Evolutionary conservation across 2,888 invertebrate genomes (phyloP).

Genomic region (Phortica magna): DNA sequence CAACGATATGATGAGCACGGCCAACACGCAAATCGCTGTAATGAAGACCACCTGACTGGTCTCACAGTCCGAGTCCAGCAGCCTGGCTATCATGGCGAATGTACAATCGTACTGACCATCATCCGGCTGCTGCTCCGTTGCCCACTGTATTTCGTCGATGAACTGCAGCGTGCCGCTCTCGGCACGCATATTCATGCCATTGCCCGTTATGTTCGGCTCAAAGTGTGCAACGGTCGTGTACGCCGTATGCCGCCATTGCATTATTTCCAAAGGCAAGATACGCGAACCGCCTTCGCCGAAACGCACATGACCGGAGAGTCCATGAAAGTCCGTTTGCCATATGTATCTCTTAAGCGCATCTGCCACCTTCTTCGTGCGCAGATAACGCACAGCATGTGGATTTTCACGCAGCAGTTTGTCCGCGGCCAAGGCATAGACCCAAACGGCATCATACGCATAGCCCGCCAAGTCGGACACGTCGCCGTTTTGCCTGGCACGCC

Average conservation of each 20-base stretch:
- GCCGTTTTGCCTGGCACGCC: constrained; percentile 76
- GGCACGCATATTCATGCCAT: constrained; percentile 75
- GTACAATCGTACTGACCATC: constrained; percentile 86
- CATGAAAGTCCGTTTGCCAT: constrained; percentile 84
- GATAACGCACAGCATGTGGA: constrained; percentile 53
- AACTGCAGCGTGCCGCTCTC: constrained; percentile 80
- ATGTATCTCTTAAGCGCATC: constrained; percentile 81
- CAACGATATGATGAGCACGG: constrained; percentile 75
- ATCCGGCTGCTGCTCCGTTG: constrained; percentile 78
- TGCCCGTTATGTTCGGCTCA: constrained; percentile 79
- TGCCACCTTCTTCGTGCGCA: constrained; percentile 58
- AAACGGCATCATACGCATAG: constrained; percentile 89
- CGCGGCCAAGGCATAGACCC: constrained; percentile 87
- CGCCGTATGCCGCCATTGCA: constrained; percentile 81
- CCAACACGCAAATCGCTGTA: constrained; percentile 82
- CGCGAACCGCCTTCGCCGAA: constrained; percentile 85
- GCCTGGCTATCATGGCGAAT: constrained; percentile 83
- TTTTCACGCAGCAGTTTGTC: constrained; percentile 82
- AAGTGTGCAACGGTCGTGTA: constrained; percentile 81
- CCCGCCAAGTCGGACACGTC: constrained; percentile 83
- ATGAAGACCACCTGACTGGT: constrained; percentile 81
- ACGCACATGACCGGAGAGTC: constrained; percentile 86
- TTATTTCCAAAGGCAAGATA: constrained; percentile 81
- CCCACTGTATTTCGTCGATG: constrained; percentile 43
- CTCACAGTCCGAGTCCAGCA: constrained; percentile 85